A percentile compares a stretch with the other conserved stretches of the same genome.
These are phyloP conservation scores for Epinephelus fuscoguttatus DNA, from an alignment of 2,113 vertebrate species.

Conservation along the genomic window DNA sequence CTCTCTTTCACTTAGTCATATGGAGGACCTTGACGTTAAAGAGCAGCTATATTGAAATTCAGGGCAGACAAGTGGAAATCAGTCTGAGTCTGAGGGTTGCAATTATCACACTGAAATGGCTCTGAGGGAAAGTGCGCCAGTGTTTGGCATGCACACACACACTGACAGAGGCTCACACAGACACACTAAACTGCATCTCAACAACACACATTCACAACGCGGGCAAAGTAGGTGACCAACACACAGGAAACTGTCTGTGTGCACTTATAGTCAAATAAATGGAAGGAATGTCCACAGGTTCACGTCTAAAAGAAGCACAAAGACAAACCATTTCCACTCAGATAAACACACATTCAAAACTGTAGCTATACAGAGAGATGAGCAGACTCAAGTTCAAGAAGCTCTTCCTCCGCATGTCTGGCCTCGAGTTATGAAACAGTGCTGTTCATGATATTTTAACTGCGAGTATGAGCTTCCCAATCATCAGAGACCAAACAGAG, in stretches of 20 bases:
- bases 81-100: constrained; percentile 41
- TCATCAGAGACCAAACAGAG: not conserved
- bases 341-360: too few species aligned
- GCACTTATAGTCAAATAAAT: not conserved
- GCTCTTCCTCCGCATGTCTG: constrained; percentile 6
- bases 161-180: not conserved
- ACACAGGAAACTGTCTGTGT: not conserved
- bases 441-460: not conserved
- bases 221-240: not conserved
- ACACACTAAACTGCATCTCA: not conserved
- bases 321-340: not conserved
- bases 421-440: not conserved
- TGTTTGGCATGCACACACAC: not conserved
- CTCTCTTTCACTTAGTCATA: constrained; percentile 5
- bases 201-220: not conserved
- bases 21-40: constrained; percentile 37
- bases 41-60: constrained; percentile 48
- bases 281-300: too few species aligned
- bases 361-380: not conserved
- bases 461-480: not conserved
- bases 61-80: constrained; percentile 53
- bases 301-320: not conserved
- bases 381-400: not conserved
- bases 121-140: not conserved
- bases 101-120: constrained; percentile 36